These are phyloP conservation scores for Acanthopleura granulata DNA, from an alignment of 2,888 invertebrate species.

Conservation along the genomic window DNA sequence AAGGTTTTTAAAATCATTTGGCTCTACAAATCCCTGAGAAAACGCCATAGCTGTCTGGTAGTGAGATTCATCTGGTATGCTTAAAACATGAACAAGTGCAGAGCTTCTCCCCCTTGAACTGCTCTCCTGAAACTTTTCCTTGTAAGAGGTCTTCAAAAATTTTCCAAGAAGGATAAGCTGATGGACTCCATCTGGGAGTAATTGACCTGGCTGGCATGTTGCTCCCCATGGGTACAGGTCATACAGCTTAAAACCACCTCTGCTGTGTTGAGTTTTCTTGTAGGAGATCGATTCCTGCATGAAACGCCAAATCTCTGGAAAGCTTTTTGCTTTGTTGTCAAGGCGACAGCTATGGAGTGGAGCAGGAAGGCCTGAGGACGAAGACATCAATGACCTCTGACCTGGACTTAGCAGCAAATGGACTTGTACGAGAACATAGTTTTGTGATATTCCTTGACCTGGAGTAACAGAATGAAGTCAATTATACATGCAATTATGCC, in stretches of 20 bases:
- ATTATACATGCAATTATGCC: too few species aligned
- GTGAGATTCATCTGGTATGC: neutral
- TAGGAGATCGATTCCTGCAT: neutral
- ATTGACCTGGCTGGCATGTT: neutral
- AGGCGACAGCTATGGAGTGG: neutral
- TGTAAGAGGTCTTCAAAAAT: neutral
- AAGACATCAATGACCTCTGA: neutral
- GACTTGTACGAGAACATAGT: constrained; percentile 2
- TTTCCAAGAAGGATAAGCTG: neutral
- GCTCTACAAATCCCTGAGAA: neutral
- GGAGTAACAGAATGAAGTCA: neutral
- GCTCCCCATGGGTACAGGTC: neutral
- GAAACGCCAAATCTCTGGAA: neutral
- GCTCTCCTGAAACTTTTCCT: neutral
- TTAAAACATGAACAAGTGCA: neutral
- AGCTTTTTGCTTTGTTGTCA: neutral
- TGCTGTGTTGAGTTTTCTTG: neutral
- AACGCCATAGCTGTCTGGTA: constrained; percentile 8
- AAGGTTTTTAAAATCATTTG: neutral
- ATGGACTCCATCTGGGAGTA: neutral
- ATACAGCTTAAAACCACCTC: neutral
- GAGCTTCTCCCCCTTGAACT: neutral
- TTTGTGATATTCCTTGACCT: neutral
- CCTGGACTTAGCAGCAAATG: neutral
- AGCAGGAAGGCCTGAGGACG: neutral